A percentile compares a stretch with the other conserved stretches of the same genome.
These are phyloP conservation scores for Daboia siamensis DNA, from an alignment of 2,113 vertebrate species.

Conservation along the genomic window DNA sequence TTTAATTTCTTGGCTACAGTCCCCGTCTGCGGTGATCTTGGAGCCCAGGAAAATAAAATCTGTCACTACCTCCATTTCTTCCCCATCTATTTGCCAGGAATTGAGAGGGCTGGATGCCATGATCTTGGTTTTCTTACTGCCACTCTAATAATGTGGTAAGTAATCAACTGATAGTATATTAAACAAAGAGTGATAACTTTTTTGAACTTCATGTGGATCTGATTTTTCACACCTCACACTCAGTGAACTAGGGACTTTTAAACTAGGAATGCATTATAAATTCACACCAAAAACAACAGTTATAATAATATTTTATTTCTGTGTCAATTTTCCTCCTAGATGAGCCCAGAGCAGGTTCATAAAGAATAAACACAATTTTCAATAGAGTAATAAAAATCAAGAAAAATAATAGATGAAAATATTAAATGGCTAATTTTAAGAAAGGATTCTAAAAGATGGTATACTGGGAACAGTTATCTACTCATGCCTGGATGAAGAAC, in stretches of 20 bases:
- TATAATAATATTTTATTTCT: background rate
- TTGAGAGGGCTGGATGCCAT: too few relatives aligned
- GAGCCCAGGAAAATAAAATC: too few relatives aligned
- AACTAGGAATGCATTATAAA: background rate
- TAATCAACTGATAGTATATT: background rate
- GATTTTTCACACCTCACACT: background rate
- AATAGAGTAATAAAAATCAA: background rate
- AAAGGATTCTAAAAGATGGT: background rate
- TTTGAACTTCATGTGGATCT: background rate
- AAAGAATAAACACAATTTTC: background rate
- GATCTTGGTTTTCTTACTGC: background rate
- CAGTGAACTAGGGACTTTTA: background rate
- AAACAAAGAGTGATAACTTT: background rate
- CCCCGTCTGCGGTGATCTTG: too few relatives aligned
- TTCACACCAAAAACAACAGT: background rate
- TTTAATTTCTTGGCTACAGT: too few relatives aligned
- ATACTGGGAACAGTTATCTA: background rate
- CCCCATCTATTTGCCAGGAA: too few relatives aligned
- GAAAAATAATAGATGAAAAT: background rate
- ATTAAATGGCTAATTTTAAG: background rate
- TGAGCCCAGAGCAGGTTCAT: background rate
- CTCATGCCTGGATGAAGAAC: background rate
- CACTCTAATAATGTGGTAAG: background rate
- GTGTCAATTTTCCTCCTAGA: background rate
- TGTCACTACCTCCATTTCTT: too few relatives aligned